Base-by-base conservation (phyloP, 2,888 invertebrate species). In the Drosophila melanosoma region DNA sequence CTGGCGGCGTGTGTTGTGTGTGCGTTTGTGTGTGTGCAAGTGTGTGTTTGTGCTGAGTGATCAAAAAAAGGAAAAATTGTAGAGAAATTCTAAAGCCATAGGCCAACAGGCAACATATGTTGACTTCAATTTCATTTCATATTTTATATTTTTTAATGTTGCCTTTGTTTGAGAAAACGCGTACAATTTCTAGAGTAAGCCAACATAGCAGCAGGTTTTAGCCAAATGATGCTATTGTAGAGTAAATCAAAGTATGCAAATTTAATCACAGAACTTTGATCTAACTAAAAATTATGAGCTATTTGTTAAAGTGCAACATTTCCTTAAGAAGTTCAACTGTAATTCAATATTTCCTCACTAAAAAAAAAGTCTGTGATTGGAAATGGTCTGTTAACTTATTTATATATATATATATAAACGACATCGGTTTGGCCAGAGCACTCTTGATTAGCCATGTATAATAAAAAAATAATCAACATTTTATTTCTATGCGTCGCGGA, bases 61-160 rank as follows among this genome's bases (percentile, higher is more conserved):
- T 73, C 73, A 56, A 75, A 74, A 23, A 26, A 75, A 59, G 61
- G 42, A 49, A 68, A 67, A 79, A 74, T 51, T 35, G 26, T 17
- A 20, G 57, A 68, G 56, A 49, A 74, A 60, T 61, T 62, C 58
- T 36, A 57, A 72, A 60, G 81, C 69, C 80, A 85, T 60, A 87
- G 83, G 82, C 76, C 79, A 83, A 52, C 87, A 69, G 83, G 75
- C 87, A 76, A 78, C 85, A 80, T 80, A 83, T 77, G 77, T 79
- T 79, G 64, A 76, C 86, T 79, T 81, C 82, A 84, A 81, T 89
- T 89, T 82, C 74, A 80, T 77, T 29, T 29, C 29, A 59, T 61
- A 32, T 52, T 26, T 36, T 33, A 11, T 5, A 4, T n/a, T 17
- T 54, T 12, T 36, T 11, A 6, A 23, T 59, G 38, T 40, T 23